Percentiles rank a stretch among this genome's conserved stretches.
Conservation (phyloP, 2,797 vertebrate genomes). For the Falco peregrinus region DNA sequence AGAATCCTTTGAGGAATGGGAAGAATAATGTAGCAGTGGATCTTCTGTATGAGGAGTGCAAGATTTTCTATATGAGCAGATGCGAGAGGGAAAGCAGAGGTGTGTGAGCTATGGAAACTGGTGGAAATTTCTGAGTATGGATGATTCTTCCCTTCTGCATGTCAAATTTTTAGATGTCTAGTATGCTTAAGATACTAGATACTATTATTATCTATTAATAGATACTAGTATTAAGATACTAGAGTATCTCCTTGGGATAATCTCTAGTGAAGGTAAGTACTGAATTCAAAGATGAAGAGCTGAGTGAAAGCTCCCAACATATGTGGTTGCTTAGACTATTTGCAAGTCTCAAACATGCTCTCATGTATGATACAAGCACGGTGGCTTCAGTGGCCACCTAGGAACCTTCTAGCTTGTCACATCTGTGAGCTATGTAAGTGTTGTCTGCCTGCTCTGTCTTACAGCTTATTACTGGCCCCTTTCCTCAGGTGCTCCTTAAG, state of each 20-base stretch:
- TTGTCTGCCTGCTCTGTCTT: background rate
- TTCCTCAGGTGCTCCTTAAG: background rate
- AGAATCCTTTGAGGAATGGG: slow-evolving; percentile 1
- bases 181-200: background rate
- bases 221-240: too few relatives aligned
- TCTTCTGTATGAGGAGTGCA: background rate
- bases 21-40: background rate
- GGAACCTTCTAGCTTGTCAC: background rate
- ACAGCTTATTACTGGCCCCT: background rate
- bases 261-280: background rate
- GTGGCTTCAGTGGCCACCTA: background rate
- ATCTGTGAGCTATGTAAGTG: background rate
- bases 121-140: background rate
- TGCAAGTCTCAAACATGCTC: background rate
- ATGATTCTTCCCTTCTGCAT: background rate
- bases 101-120: background rate
- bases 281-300: background rate
- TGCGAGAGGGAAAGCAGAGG: background rate
- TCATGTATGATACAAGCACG: background rate
- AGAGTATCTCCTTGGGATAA: background rate
- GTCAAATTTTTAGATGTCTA: background rate
- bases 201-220: too few relatives aligned
- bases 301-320: background rate
- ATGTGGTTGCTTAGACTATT: background rate
- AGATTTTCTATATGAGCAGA: background rate